A percentile compares a stretch with the other conserved stretches of the same genome.
Evolutionary conservation across 37 sponge, comb jelly and placozoan species (phyloP).

Genomic region (Petrosia ficiformis): DNA sequence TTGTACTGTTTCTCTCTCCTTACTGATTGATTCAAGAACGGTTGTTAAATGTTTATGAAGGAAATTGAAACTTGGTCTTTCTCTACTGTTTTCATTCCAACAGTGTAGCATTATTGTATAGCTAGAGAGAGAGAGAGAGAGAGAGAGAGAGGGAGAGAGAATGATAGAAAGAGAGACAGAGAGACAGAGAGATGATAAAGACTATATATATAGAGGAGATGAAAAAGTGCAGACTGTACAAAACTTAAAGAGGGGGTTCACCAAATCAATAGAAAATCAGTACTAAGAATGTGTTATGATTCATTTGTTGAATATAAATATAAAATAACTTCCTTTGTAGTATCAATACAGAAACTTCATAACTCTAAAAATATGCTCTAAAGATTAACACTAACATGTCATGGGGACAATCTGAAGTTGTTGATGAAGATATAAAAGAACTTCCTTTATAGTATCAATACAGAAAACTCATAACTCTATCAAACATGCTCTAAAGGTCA

Average conservation of each 20-base stretch:
- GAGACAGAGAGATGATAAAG: no score
- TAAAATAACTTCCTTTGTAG: neutral
- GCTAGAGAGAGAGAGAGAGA: conserved; percentile 6
- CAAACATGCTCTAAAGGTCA: neutral
- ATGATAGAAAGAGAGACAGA: no score
- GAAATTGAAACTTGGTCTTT: conserved; percentile 32
- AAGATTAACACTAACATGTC: neutral
- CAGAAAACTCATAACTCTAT: neutral
- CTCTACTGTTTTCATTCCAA: conserved; percentile 25
- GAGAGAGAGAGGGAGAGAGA: no score
- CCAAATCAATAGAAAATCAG: no score
- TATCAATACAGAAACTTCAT: neutral
- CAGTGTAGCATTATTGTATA: conserved; percentile 46
- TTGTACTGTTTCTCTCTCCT: no score
- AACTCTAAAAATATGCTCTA: neutral
- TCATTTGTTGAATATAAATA: no score
- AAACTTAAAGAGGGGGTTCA: no score
- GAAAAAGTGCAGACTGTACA: no score
- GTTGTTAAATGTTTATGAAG: conserved; percentile 13
- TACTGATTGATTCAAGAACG: neutral
- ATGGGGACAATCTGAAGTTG: no score
- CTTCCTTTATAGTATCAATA: neutral
- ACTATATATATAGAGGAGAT: no score
- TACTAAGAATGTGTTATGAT: no score
- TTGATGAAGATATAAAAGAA: no score